phyloP scores from a whole-genome alignment of 2,113 vertebrate species.

The Riparia riparia region DNA sequence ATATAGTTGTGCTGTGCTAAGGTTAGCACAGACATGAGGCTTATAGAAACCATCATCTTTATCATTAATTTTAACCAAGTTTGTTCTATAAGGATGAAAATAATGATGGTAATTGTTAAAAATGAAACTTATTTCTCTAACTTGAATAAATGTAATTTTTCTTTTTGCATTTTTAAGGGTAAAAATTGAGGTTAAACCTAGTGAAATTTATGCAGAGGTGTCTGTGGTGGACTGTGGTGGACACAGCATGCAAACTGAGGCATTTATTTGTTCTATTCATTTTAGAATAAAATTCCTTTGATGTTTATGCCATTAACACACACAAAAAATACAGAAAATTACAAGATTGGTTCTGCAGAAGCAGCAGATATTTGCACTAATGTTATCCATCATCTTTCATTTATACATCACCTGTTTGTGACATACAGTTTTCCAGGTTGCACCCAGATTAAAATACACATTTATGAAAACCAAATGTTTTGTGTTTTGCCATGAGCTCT shows the following conservation, averaged over 20 bases:
- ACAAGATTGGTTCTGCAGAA: not conserved
- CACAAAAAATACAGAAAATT: not conserved
- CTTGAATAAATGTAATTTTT: not conserved
- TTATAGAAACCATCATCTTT: not conserved
- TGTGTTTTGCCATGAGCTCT: not conserved
- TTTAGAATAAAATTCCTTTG: not conserved
- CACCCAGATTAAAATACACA: not conserved
- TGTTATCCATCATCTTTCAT: not conserved
- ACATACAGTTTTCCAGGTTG: not conserved
- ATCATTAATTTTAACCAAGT: not conserved
- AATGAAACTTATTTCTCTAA: not conserved
- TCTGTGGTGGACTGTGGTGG: not conserved
- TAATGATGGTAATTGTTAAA: not conserved
- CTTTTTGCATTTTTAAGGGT: not conserved
- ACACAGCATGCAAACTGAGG: not conserved
- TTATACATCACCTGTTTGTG: not conserved
- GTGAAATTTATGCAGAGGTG: not conserved
- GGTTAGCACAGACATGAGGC: rapidly evolving
- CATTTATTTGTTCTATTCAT: not conserved
- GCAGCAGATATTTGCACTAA: not conserved
- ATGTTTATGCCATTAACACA: not conserved
- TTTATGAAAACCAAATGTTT: not conserved
- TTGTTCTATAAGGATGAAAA: not conserved
- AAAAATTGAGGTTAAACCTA: not conserved
- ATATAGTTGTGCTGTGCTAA: not conserved